Conservation (phyloP, 2,797 vertebrate genomes). For the Urosaurus nigricauda region DNA sequence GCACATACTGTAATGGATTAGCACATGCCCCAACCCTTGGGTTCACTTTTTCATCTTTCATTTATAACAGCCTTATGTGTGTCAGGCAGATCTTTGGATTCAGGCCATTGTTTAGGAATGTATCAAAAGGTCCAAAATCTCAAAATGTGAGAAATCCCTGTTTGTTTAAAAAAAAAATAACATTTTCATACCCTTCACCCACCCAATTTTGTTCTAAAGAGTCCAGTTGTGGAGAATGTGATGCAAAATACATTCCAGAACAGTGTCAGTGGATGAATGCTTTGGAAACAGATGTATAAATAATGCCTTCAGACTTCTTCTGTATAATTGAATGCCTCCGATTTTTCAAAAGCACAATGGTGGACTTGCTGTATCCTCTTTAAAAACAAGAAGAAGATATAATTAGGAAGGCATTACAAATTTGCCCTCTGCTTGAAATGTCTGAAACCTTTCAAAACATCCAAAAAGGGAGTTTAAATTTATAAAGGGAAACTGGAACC, state of each 20-base stretch:
- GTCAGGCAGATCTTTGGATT: conserved; percentile 31
- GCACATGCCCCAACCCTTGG: conserved; percentile 4
- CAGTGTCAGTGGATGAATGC: conserved; percentile 6
- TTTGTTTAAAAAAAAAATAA: conserved; percentile 7
- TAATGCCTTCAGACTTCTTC: not conserved
- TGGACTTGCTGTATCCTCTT: not conserved
- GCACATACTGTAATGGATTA: not conserved
- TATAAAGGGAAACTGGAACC: no score
- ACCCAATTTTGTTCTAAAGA: not conserved
- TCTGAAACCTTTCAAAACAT: not conserved
- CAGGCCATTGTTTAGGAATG: conserved; percentile 11
- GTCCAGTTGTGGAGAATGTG: not conserved
- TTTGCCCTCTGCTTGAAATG: not conserved
- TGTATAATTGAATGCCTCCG: not conserved
- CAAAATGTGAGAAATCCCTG: not conserved
- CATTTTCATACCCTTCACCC: not conserved
- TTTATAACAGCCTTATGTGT: not conserved
- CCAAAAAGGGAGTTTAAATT: not conserved
- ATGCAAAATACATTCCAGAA: conserved; percentile 1
- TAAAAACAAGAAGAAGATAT: not conserved
- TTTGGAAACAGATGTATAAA: conserved; percentile 23
- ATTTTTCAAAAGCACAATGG: not conserved
- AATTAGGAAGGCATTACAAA: not conserved
- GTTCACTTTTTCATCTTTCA: conserved; percentile 6
- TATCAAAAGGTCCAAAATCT: conserved; percentile 5